Conservation (phyloP, 92 coral and sea anemone species). For the Epizoanthus scotinus region DNA sequence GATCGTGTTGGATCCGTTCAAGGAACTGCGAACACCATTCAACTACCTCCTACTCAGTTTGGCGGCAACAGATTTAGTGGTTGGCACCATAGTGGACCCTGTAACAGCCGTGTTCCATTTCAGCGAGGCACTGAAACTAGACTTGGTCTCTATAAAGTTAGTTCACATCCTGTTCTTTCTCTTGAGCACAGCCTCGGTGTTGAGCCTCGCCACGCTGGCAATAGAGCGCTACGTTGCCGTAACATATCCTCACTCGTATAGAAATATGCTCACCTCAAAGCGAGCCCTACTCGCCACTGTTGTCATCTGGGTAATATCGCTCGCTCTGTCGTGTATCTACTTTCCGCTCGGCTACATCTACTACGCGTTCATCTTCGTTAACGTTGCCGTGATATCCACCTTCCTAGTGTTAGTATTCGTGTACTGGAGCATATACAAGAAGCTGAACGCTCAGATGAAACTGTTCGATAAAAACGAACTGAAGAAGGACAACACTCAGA, state of each 20-base stretch:
- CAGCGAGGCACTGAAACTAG: conserved; percentile 62
- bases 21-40: conserved; percentile 80
- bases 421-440: conserved; percentile 66
- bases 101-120: conserved; percentile 73
- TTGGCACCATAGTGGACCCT: conserved; percentile 82
- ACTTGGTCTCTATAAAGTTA: conserved; percentile 58
- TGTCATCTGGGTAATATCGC: conserved; percentile 71
- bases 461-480: conserved; percentile 5
- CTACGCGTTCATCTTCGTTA: conserved; percentile 79
- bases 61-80: conserved; percentile 80
- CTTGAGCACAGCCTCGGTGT: conserved; percentile 78
- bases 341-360: conserved; percentile 74
- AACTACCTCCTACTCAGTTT: conserved; percentile 77
- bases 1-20: conserved; percentile 78
- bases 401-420: conserved; percentile 77
- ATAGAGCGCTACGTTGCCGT: conserved; percentile 85
- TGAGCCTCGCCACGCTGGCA: conserved; percentile 76
- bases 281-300: conserved; percentile 59
- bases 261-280: conserved; percentile 55
- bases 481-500: not conserved
- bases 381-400: conserved; percentile 80
- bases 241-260: conserved; percentile 67
- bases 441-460: conserved; percentile 45
- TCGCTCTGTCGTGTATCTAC: conserved; percentile 62
- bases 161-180: conserved; percentile 74